Evolutionary conservation across 2,888 invertebrate species (phyloP), one percentile per base, ranked within the genome.

Genomic region (Subacronicta megacephala): DNA sequence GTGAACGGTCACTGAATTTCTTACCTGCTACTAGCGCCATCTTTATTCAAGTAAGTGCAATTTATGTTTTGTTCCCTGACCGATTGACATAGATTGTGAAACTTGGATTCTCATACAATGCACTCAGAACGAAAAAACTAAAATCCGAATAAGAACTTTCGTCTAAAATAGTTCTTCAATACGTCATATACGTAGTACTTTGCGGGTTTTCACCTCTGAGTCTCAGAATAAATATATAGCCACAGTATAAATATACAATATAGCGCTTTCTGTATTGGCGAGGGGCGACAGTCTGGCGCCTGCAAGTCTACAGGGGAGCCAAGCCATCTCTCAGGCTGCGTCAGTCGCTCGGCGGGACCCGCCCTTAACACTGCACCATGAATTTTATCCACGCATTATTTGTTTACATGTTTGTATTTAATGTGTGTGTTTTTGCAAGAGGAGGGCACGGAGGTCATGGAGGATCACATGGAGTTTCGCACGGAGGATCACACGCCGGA

Each of bases 271-370:
- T 50, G 20, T 53, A 40, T 40, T 44, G 49, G 31, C 26, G 50
- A 54, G 67, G 70, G 75, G 80, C 89, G 91, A 73, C 90, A 72
- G 78, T 58, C 76, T 75, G 93, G 92, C 93, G 93, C 90, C 92
- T 71, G 61, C 65, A 58, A 77, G 89, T 85, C 89, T 88, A 77
- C 81, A 77, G 66, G 78, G 83, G 82, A 84, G 90, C 84, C 90
- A 79, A 80, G 81, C 84, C 76, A 78, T 77, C 78, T 80, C 84
- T 81, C 72, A 73, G 62, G 71, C 68, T 68, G 53, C 83, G 85
- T 80, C 92, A 93, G 93, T 93, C 84, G 86, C 75, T 83, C 85
- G 87, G 67, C 84, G 86, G 82, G 83, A 75, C 75, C 83, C 88
- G 88, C 82, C 86, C 88, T 72, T 72, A 71, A 68, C 84, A 81